phyloP scores from a whole-genome alignment of 2,113 vertebrate genomes.

The Aptenodytes forsteri region DNA sequence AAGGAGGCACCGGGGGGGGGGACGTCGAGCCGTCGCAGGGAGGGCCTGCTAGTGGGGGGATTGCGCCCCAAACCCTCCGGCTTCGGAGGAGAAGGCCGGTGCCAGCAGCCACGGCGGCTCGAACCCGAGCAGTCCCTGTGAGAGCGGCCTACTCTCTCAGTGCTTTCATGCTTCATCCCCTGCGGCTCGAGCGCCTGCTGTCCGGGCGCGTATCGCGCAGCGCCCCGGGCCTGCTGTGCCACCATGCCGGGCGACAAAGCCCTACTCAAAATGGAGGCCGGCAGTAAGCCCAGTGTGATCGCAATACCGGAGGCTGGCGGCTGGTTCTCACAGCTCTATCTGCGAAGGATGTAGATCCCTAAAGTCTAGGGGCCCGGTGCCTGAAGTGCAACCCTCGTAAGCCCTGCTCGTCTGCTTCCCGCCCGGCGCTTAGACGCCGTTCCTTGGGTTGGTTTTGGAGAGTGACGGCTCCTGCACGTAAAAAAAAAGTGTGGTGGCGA shows the following conservation, averaged over 20 bases:
- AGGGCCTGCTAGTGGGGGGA: too few species aligned
- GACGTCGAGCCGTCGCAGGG: fast-evolving
- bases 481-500: fast-evolving
- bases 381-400: fast-evolving
- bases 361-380: not conserved
- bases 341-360: not conserved
- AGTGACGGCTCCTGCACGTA: fast-evolving
- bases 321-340: not conserved
- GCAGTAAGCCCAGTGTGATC: fast-evolving
- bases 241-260: fast-evolving
- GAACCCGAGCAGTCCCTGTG: fast-evolving
- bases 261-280: not conserved
- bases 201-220: fast-evolving
- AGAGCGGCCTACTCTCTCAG: fast-evolving
- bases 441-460: not conserved
- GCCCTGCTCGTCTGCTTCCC: fast-evolving
- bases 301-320: fast-evolving
- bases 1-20: not conserved
- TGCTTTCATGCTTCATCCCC: fast-evolving
- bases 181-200: fast-evolving
- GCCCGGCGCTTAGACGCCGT: fast-evolving
- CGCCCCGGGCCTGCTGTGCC: fast-evolving
- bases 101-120: not conserved
- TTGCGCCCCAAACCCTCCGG: fast-evolving
- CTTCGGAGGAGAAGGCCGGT: fast-evolving